Evolutionary conservation across 2,888 invertebrate genomes (phyloP).

Genomic region (Strigamia maritima): DNA sequence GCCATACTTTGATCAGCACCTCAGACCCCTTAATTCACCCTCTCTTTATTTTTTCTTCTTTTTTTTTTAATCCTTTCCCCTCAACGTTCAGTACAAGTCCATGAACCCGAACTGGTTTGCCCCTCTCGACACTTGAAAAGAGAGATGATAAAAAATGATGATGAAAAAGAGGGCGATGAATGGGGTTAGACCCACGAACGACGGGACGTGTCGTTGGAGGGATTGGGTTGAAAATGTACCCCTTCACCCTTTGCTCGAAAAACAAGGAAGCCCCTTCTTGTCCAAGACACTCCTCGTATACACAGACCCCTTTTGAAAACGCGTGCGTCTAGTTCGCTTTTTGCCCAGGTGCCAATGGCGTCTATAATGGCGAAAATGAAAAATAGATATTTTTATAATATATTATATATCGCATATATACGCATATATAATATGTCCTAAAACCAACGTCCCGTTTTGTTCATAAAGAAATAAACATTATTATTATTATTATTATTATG

Average conservation of each 20-base stretch:
- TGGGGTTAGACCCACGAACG: conserved; percentile 18
- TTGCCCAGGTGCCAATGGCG: not conserved
- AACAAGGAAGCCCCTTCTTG: not conserved
- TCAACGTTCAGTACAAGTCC: conserved; percentile 23
- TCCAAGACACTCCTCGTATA: not conserved
- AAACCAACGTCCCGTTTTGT: no score
- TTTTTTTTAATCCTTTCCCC: conserved; percentile 34
- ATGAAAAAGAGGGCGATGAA: conserved; percentile 15
- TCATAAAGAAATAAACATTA: no score
- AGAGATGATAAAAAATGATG: conserved; percentile 35
- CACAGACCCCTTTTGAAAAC: not conserved
- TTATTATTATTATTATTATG: no score
- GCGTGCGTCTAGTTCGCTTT: not conserved
- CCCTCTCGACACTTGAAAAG: conserved; percentile 34
- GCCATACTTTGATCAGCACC: not conserved
- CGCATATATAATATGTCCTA: no score
- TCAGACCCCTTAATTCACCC: conserved; percentile 17
- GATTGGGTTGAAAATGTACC: conserved; percentile 16
- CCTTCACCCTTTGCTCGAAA: conserved; percentile 20
- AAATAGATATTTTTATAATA: not conserved
- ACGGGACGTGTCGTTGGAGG: conserved; percentile 22
- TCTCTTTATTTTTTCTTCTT: not conserved
- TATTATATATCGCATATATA: no score
- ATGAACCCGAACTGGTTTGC: conserved; percentile 32
- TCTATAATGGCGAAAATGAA: not conserved